These are phyloP conservation scores for Phoxinus dragarum DNA, from an alignment of 2,797 vertebrate genomes.

Conservation along the genomic window DNA sequence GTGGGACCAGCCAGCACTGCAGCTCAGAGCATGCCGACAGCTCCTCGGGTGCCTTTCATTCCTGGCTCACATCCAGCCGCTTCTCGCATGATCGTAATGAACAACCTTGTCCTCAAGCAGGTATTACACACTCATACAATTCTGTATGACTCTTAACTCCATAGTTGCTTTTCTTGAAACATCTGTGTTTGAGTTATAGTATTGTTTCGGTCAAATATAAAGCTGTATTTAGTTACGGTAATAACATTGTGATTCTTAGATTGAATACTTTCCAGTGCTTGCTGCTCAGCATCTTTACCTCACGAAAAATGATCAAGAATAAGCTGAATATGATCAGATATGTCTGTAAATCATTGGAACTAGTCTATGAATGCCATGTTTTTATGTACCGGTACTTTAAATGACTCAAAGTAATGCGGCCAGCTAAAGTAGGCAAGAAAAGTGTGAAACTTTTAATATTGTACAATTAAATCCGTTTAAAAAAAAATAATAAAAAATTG, in stretches of 20 bases:
- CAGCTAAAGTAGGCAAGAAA: not conserved
- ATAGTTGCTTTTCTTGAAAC: not conserved
- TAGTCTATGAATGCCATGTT: not conserved
- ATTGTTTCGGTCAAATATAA: not conserved
- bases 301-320: not conserved
- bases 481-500: not conserved
- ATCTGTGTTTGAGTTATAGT: not conserved
- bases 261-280: no score
- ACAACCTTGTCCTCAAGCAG: constrained; percentile 89
- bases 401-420: not conserved
- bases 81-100: constrained; percentile 90
- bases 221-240: not conserved
- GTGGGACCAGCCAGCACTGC: constrained; percentile 71
- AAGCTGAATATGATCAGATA: not conserved
- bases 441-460: not conserved
- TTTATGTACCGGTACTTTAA: not conserved
- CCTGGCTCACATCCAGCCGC: constrained; percentile 77
- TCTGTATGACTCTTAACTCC: not conserved
- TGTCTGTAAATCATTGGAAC: not conserved
- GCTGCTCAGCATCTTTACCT: not conserved
- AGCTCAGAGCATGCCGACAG: constrained; percentile 69
- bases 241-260: not conserved
- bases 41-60: constrained; percentile 72
- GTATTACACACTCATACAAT: constrained; percentile 69
- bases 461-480: not conserved